Evolutionary conservation across 2,888 invertebrate species (phyloP).

Genomic region (Catocala nupta): DNA sequence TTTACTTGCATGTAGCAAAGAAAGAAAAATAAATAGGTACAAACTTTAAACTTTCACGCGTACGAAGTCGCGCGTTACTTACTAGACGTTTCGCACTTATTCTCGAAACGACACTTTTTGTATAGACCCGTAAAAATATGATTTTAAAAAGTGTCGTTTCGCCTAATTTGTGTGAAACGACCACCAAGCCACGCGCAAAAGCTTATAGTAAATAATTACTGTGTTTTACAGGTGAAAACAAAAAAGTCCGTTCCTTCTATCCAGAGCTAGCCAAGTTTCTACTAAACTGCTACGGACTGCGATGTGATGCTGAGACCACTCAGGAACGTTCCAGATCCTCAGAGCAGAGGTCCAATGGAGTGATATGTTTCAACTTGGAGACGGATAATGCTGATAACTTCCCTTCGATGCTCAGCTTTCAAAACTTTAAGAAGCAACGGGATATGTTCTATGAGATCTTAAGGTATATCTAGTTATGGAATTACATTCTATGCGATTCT

Average conservation of each 20-base stretch:
- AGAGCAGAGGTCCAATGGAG: constrained; percentile 76
- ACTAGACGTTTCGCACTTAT: too few relatives aligned
- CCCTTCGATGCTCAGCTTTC: constrained; percentile 90
- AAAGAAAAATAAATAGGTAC: too few relatives aligned
- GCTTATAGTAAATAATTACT: neutral
- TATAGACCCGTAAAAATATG: too few relatives aligned
- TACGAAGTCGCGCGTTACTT: too few relatives aligned
- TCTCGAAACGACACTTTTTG: too few relatives aligned
- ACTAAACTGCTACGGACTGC: constrained; percentile 74
- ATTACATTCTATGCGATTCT: too few relatives aligned
- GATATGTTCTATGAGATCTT: constrained; percentile 95
- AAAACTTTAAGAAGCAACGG: constrained; percentile 93
- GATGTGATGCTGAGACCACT: constrained; percentile 68
- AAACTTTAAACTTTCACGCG: too few relatives aligned
- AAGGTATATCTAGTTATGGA: constrained; percentile 2
- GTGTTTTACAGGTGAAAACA: constrained; percentile 85
- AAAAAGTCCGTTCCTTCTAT: constrained; percentile 88
- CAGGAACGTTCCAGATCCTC: constrained; percentile 32
- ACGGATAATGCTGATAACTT: constrained; percentile 95
- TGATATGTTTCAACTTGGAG: constrained; percentile 94
- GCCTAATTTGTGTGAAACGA: too few relatives aligned
- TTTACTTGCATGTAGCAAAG: too few relatives aligned
- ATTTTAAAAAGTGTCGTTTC: too few relatives aligned
- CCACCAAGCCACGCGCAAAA: too few relatives aligned
- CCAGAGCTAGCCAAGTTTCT: constrained; percentile 83